Evolutionary conservation across 1,140 invertebrate species (phyloP).

Genomic region (Atta texana): DNA sequence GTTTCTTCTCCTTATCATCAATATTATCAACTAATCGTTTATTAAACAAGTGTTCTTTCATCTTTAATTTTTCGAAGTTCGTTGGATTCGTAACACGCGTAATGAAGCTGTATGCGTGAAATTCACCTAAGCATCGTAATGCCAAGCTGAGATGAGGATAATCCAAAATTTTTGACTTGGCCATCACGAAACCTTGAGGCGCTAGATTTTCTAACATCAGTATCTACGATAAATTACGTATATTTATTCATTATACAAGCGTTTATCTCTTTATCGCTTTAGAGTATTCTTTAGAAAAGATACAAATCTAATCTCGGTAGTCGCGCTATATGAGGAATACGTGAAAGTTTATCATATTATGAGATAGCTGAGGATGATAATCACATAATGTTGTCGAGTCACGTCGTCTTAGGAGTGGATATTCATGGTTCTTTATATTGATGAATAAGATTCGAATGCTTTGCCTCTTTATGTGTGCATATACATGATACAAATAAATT

Average conservation of each 20-base stretch:
- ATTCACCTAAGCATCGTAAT: constrained; percentile 79
- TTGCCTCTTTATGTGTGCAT: not conserved
- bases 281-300: not conserved
- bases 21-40: not conserved
- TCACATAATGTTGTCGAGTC: not conserved
- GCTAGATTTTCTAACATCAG: constrained; percentile 84
- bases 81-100: constrained; percentile 77
- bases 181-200: constrained; percentile 78
- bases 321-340: not conserved
- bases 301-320: constrained; percentile 5
- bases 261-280: not conserved
- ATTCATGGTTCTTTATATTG: not conserved
- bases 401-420: constrained; percentile 30
- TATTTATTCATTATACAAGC: not conserved
- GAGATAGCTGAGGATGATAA: constrained; percentile 58
- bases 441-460: not conserved
- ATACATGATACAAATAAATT: not conserved
- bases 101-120: constrained; percentile 83
- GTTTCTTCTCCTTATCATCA: not conserved
- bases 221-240: constrained; percentile 62
- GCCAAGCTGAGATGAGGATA: constrained; percentile 78
- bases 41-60: constrained; percentile 67
- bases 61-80: constrained; percentile 68
- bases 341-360: constrained; percentile 63
- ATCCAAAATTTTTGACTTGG: constrained; percentile 78